A percentile compares a stretch with the other conserved stretches of the same genome.
phyloP scores from a whole-genome alignment of 2,113 vertebrate genomes.

The Ictalurus punctatus region DNA sequence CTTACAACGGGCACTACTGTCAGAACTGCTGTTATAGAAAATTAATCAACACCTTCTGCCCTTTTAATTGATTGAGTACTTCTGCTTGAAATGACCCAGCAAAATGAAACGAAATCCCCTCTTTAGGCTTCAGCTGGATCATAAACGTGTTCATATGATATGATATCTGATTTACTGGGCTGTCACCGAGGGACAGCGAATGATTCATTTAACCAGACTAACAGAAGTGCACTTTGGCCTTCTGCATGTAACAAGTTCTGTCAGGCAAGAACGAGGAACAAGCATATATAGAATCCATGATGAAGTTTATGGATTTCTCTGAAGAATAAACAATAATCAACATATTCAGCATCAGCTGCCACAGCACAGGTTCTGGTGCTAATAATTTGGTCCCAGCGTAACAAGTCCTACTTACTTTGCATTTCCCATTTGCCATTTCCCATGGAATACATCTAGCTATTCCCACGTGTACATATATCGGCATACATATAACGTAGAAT shows the following conservation, averaged over 20 bases:
- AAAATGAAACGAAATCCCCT: not conserved
- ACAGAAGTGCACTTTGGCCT: not conserved
- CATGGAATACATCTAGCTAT: not conserved
- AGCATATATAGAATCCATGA: not conserved
- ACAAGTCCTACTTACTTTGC: not conserved
- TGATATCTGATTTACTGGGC: not conserved
- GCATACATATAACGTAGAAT: not conserved
- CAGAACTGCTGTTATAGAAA: not conserved
- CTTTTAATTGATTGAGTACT: not conserved
- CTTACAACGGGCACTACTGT: not conserved
- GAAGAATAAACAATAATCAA: not conserved
- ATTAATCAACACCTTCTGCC: not conserved
- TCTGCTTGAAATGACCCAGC: not conserved
- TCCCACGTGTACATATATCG: not conserved
- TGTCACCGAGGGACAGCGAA: not conserved
- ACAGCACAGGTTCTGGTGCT: not conserved
- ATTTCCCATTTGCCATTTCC: not conserved
- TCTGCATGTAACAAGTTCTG: not conserved
- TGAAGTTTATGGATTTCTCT: not conserved
- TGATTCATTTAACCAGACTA: not conserved
- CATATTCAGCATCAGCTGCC: too few relatives aligned
- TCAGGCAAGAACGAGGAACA: not conserved
- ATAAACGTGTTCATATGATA: not conserved
- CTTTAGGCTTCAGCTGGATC: not conserved
- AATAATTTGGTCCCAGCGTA: not conserved